Percentiles rank a stretch among this genome's conserved stretches.
phyloP scores from a whole-genome alignment of 2,113 vertebrate species.

The Butorides virescens region DNA sequence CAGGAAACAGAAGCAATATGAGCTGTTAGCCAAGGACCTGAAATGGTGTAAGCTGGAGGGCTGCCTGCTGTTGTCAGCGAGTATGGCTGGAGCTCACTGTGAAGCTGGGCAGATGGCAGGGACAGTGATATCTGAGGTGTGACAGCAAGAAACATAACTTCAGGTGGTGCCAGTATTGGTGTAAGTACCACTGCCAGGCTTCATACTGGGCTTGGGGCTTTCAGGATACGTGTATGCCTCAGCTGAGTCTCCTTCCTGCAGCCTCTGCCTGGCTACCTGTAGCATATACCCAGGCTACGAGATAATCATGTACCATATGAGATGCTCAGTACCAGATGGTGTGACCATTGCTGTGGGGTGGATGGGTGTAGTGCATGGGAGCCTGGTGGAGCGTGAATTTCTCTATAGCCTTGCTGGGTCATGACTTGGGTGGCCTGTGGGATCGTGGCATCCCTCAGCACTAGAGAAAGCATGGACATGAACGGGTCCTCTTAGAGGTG shows the following conservation, averaged over 20 bases:
- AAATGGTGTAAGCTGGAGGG: not conserved
- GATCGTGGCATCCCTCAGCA: not conserved
- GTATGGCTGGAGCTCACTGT: not conserved
- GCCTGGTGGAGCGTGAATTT: not conserved
- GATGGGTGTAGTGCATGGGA: not conserved
- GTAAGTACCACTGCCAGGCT: not conserved
- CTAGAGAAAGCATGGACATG: not conserved
- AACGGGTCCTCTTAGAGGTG: not conserved
- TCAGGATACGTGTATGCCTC: not conserved
- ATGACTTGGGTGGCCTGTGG: not conserved
- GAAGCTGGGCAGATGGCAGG: not conserved
- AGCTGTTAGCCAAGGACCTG: not conserved
- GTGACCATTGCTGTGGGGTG: not conserved
- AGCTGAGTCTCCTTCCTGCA: not conserved
- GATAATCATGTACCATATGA: not conserved
- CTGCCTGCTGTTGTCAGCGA: not conserved
- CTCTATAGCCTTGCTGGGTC: not conserved
- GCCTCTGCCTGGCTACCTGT: not conserved
- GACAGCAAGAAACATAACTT: not conserved
- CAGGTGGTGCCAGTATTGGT: not conserved
- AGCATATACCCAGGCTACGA: not conserved
- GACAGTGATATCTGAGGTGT: not conserved
- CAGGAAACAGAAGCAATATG: not conserved
- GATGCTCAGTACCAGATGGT: not conserved
- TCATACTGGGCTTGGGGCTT: not conserved